These are phyloP conservation scores for Globicephala melas DNA, from an alignment of 2,113 vertebrate genomes.

Conservation along the genomic window DNA sequence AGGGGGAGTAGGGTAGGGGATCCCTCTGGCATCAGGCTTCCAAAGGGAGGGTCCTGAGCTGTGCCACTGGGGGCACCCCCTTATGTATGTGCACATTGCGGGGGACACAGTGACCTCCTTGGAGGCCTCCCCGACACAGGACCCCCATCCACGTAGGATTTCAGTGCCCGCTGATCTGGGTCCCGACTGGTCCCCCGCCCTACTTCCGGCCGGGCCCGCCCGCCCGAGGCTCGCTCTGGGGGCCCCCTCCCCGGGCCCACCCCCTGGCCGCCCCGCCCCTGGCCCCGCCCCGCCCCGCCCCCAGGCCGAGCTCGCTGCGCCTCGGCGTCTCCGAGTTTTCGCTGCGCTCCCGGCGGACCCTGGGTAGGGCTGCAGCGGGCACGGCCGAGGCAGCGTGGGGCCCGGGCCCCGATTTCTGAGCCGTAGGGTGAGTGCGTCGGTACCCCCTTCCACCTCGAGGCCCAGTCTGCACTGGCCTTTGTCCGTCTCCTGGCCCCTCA, in stretches of 20 bases:
- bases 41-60: background rate
- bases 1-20: background rate
- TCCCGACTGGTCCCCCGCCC: background rate
- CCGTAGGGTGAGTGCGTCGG: conserved; percentile 59
- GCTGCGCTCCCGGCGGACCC: background rate
- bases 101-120: background rate
- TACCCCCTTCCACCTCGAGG: background rate
- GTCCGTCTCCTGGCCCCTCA: background rate
- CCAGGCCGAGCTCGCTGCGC: background rate
- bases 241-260: background rate
- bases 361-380: background rate
- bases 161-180: background rate
- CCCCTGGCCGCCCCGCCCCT: background rate
- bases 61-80: background rate
- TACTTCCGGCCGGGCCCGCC: conserved; percentile 15
- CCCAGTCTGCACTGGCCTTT: background rate
- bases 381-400: background rate
- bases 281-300: conserved; percentile 16
- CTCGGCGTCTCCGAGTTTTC: background rate
- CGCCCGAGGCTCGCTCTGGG: background rate
- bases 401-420: background rate
- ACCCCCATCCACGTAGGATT: background rate
- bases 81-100: background rate
- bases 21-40: background rate
- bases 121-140: background rate